phyloP scores from a whole-genome alignment of 2,888 invertebrate genomes.

The Pollenia amentaria region DNA sequence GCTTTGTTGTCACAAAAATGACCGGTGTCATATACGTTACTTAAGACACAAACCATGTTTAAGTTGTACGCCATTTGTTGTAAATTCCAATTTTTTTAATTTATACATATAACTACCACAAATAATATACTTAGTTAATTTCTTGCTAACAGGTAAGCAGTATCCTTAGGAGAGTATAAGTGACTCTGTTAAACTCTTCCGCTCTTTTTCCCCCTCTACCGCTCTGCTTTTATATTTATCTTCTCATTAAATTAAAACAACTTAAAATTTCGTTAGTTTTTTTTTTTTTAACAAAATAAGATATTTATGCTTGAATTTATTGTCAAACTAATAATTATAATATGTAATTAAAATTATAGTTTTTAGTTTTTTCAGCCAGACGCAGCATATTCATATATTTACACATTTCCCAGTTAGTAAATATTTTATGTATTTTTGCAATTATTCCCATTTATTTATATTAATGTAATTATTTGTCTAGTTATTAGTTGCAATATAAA shows the following conservation, averaged over 20 bases:
- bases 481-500: constrained; percentile 19
- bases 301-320: constrained; percentile 3
- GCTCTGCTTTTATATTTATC: constrained; percentile 1
- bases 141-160: too few relatives aligned
- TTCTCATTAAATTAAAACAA: constrained; percentile 34
- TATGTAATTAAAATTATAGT: constrained; percentile 56
- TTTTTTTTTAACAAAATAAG: neutral
- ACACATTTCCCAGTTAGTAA: neutral
- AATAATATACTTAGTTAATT: too few relatives aligned
- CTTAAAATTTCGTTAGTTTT: neutral
- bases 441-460: constrained; percentile 26
- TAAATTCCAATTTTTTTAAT: too few relatives aligned
- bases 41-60: too few relatives aligned
- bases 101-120: too few relatives aligned
- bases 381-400: neutral
- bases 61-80: too few relatives aligned
- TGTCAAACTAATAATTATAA: constrained; percentile 41
- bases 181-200: too few relatives aligned
- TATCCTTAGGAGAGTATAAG: too few relatives aligned
- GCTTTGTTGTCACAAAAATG: too few relatives aligned
- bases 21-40: too few relatives aligned
- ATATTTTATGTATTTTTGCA: neutral
- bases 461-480: constrained; percentile 36
- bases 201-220: neutral
- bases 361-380: neutral